phyloP scores from a whole-genome alignment of 2,113 vertebrate species.

The Corydoras sp. region DNA sequence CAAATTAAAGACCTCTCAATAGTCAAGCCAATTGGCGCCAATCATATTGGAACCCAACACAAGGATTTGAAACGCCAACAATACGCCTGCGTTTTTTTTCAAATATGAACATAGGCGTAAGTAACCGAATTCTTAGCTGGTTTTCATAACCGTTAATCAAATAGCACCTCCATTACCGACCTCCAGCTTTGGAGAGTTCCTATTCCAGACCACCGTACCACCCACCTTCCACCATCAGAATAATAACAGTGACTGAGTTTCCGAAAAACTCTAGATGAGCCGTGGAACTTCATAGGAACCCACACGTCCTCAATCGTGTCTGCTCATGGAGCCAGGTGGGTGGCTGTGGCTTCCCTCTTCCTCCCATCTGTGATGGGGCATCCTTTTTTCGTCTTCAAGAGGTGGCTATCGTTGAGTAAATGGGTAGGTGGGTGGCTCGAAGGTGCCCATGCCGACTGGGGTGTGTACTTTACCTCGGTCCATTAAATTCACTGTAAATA shows the following conservation, averaged over 20 bases:
- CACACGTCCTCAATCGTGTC: conserved; percentile 22
- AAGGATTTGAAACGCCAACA: no score
- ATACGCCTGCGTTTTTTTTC: no score
- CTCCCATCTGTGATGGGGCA: conserved; percentile 43
- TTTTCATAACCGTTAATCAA: background rate
- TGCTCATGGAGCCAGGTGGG: conserved; percentile 35
- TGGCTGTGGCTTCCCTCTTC: conserved; percentile 33
- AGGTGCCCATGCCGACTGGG: conserved; percentile 38
- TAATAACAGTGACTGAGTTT: conserved; percentile 33
- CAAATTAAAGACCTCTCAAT: conserved; percentile 36
- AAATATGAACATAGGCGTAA: no score
- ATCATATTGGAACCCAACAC: no score
- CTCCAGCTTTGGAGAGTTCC: conserved; percentile 4
- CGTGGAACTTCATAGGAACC: conserved; percentile 30
- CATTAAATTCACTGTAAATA: conserved; percentile 45
- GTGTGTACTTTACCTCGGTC: conserved; percentile 39
- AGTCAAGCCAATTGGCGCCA: no score
- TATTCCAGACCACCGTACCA: conserved; percentile 29
- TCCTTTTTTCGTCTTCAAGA: conserved; percentile 26
- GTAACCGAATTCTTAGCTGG: conserved; percentile 6
- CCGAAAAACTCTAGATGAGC: conserved; percentile 41
- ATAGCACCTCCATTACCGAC: conserved; percentile 7
- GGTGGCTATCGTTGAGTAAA: conserved; percentile 30
- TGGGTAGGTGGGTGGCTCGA: conserved; percentile 17
- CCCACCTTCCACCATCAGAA: conserved; percentile 24